A percentile compares a stretch with the other conserved stretches of the same genome.
phyloP scores from a whole-genome alignment of 64 coral and sea anemone genomes.

The Orbicella faveolata region DNA sequence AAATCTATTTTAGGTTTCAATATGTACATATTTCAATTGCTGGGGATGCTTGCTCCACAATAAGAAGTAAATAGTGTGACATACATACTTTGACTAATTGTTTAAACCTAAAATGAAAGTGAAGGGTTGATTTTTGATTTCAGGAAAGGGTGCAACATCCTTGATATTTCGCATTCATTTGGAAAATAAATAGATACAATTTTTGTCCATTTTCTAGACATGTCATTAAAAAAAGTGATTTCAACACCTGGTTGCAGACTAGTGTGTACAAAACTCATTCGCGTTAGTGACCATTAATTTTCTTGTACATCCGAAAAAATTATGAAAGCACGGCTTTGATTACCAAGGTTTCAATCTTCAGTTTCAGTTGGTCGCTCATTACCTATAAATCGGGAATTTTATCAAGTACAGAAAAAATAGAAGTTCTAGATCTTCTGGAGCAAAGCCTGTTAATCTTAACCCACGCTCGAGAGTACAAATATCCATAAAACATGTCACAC shows the following conservation, averaged over 20 bases:
- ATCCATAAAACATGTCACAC: constrained; percentile 12
- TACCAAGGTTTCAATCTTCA: constrained; percentile 9
- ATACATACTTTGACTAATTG: too few relatives aligned
- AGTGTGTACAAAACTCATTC: background rate
- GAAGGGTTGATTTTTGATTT: background rate
- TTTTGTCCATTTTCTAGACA: background rate
- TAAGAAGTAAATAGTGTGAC: too few relatives aligned
- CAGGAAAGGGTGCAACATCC: background rate
- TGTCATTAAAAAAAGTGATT: constrained; percentile 20
- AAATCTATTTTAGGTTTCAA: too few relatives aligned
- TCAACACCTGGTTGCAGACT: background rate
- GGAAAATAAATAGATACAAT: background rate
- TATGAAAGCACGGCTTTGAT: constrained; percentile 6
- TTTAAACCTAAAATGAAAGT: background rate
- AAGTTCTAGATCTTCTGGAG: too few relatives aligned
- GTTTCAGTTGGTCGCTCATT: background rate
- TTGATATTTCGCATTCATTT: background rate
- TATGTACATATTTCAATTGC: too few relatives aligned
- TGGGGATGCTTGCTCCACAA: too few relatives aligned
- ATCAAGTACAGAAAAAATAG: background rate
- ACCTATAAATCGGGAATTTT: background rate
- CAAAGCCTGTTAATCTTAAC: background rate
- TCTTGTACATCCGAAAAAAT: background rate
- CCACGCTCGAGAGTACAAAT: background rate
- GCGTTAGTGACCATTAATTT: constrained; percentile 21